Evolutionary conservation across 2,113 vertebrate genomes (phyloP).

Genomic region (Dromas ardeola): DNA sequence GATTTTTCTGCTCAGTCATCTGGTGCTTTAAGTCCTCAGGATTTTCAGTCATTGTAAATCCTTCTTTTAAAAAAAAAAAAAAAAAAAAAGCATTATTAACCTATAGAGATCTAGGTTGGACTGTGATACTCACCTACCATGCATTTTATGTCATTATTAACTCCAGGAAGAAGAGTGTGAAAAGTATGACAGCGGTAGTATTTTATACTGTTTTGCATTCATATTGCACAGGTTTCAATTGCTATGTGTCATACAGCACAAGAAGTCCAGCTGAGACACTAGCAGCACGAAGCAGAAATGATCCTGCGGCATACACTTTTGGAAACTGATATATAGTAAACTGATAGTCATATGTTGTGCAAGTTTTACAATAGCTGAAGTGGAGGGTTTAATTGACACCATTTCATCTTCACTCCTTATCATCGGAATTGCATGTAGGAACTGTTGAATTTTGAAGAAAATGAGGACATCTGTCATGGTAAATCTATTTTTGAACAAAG

Average conservation of each 20-base stretch:
- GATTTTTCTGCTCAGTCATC: neutral
- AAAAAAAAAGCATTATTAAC: neutral
- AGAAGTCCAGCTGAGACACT: neutral
- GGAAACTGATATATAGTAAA: neutral
- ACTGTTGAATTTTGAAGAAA: conserved; percentile 7
- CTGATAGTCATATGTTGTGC: neutral
- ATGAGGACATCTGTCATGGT: conserved; percentile 45
- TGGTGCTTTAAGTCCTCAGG: neutral
- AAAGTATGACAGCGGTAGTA: neutral
- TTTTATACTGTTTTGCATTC: neutral
- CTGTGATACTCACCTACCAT: neutral
- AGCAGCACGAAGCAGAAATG: neutral
- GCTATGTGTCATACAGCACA: neutral
- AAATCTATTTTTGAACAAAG: conserved; percentile 57
- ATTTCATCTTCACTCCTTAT: conserved; percentile 28
- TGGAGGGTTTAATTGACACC: conserved; percentile 43
- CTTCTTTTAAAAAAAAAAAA: neutral
- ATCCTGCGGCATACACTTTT: neutral
- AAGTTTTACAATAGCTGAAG: conserved; percentile 29
- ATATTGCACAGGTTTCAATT: neutral
- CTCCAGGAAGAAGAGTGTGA: neutral
- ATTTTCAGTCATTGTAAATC: neutral
- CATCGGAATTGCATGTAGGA: neutral
- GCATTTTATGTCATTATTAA: neutral
- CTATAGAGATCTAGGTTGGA: neutral